Conservation (phyloP, 1,140 invertebrate species). For the Bombyx mori region DNA sequence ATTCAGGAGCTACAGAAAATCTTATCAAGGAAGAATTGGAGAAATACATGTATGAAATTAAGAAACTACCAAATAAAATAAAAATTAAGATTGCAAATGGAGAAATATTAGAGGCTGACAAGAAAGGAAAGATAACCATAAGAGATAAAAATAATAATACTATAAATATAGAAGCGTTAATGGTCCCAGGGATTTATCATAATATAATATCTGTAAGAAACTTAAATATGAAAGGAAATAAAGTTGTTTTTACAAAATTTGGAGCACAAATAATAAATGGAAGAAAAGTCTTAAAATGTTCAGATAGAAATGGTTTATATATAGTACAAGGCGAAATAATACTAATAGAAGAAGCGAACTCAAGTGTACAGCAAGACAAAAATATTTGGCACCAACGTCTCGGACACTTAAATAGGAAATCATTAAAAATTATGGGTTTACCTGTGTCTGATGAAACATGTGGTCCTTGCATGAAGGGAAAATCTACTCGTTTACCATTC, state of each 20-base stretch:
- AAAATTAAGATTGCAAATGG: conserved; percentile 1
- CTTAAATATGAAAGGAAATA: neutral
- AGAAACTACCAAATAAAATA: neutral
- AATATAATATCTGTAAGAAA: neutral
- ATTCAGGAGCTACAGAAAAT: conserved; percentile 1
- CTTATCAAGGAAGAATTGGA: neutral
- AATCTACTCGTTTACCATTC: neutral
- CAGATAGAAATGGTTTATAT: neutral
- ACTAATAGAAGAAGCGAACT: neutral
- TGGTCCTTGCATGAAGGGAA: neutral
- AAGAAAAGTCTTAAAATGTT: neutral
- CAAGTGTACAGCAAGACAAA: neutral
- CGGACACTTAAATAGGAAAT: neutral
- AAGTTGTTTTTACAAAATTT: neutral
- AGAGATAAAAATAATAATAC: conserved; percentile 1
- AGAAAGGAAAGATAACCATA: conserved; percentile 1
- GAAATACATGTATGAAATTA: neutral
- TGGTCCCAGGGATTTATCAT: neutral
- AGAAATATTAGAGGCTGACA: neutral
- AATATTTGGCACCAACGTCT: neutral
- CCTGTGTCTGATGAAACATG: neutral
- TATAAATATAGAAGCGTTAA: conserved; percentile 1
- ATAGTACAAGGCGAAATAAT: neutral
- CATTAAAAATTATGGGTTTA: neutral
- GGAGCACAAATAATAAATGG: neutral